Base-by-base conservation (phyloP, 2,888 invertebrate genomes). In the Drosophila maculinotata region DNA sequence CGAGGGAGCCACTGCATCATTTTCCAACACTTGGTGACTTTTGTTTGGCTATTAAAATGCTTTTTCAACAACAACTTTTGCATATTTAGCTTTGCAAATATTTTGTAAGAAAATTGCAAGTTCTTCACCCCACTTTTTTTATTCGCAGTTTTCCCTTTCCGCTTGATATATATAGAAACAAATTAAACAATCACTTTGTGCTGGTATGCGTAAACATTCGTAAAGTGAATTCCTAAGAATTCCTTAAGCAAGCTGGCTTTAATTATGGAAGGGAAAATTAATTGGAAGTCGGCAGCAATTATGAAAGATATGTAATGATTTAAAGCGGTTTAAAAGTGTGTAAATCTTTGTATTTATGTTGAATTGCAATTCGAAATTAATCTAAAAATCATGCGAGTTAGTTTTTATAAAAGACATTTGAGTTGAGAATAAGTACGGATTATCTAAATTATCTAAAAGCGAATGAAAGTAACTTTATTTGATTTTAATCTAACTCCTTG, bases 1-100 rank as follows among this genome's bases (percentile, higher is more conserved):
- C 14, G 23, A 6, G 25, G 39, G 20, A 14, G 20, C 17, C 8
- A 5, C 17, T 31, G n/a, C 12, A 31, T 14, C 23, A 25, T 39
- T 57, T 42, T n/a, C 51, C n/a, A n/a, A 39, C 17, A 66, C 58
- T 47, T 62, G 62, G 30, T 26, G 45, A 59, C 59, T 72, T 73
- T 72, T 70, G 62, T 74, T 70, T 54, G 31, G 44, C 79, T 63
- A 67, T 74, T 67, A 65, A 66, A 79, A 45, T 62, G 15, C 52
- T 52, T 59, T 70, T 64, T 25, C 42, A 26, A 23, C 45, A 36
- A 52, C 20, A 4, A 20, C 20, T 51, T 66, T 42, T 56, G 28
- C 60, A 48, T 42, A 38, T 38, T 5, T n/a, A n/a, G n/a, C 35
- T 44, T 35, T 41, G 31, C 44, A 42, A 25, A 39, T 35, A 53